phyloP scores from a whole-genome alignment of 1,140 invertebrate species.

The Trypoxylus dichotomus region DNA sequence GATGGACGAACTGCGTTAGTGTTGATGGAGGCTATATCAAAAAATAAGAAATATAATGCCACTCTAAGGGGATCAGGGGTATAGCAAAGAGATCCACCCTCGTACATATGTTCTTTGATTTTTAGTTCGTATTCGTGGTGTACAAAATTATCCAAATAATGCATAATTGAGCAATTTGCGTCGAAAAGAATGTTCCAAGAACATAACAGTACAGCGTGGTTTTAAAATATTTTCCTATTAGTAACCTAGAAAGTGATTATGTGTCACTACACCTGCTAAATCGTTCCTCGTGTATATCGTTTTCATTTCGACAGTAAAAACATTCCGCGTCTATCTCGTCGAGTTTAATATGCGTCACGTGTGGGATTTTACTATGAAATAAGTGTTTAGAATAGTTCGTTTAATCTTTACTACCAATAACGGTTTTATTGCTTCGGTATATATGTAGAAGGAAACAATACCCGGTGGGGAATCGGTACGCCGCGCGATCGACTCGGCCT shows the following conservation, averaged over 20 bases:
- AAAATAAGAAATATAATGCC: too few relatives aligned
- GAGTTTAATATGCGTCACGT: constrained; percentile 12
- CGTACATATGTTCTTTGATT: too few relatives aligned
- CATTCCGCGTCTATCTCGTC: constrained; percentile 1
- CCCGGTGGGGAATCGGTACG: not conserved
- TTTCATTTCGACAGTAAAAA: not conserved
- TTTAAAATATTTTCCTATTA: not conserved
- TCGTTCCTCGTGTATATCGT: not conserved
- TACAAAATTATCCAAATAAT: too few relatives aligned
- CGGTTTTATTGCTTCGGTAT: constrained; percentile 25
- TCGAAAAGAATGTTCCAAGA: too few relatives aligned
- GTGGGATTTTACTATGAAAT: constrained; percentile 17
- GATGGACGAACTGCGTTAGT: too few relatives aligned
- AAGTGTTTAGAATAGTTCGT: constrained; percentile 24
- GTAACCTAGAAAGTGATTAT: constrained; percentile 9
- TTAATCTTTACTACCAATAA: constrained; percentile 25
- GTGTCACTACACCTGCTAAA: constrained; percentile 2
- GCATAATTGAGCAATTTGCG: too few relatives aligned
- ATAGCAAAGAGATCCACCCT: too few relatives aligned
- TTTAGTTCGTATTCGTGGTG: too few relatives aligned
- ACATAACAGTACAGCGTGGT: too few relatives aligned
- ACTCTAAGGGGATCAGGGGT: too few relatives aligned
- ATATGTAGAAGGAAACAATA: constrained; percentile 27
- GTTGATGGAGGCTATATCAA: too few relatives aligned
- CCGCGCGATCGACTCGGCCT: not conserved